A percentile compares a stretch with the other conserved stretches of the same genome.
Evolutionary conservation across 2,888 invertebrate genomes (phyloP).

Genomic region (Drosophila prostipennis): DNA sequence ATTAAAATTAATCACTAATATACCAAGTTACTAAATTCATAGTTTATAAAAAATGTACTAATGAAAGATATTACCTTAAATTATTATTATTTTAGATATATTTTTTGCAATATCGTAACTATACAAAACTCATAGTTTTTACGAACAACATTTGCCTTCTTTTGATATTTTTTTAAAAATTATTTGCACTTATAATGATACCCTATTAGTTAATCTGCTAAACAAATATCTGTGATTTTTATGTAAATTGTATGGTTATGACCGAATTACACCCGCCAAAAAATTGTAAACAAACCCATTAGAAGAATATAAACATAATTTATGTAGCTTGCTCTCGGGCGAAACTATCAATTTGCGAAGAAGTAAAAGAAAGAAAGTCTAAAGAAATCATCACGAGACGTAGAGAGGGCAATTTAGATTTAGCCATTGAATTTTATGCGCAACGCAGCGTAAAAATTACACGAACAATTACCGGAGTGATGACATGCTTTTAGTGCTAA

Average conservation of each 20-base stretch:
- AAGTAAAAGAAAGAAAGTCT: neutral
- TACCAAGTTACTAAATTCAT: too few species aligned
- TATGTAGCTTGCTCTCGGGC: constrained; percentile 73
- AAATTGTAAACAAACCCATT: constrained; percentile 72
- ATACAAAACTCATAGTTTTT: too few species aligned
- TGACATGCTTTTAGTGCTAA: constrained; percentile 75
- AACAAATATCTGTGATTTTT: neutral
- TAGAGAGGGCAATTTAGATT: constrained; percentile 1
- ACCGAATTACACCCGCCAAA: neutral
- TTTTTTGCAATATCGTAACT: too few species aligned
- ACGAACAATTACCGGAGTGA: constrained; percentile 66
- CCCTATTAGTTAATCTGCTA: neutral
- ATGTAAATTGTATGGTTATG: constrained; percentile 27
- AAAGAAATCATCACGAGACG: constrained; percentile 3
- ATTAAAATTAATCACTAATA: neutral
- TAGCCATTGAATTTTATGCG: constrained; percentile 71
- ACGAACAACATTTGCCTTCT: too few species aligned
- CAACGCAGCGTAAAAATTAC: constrained; percentile 60
- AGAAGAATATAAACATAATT: constrained; percentile 63
- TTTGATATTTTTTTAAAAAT: neutral
- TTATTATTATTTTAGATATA: too few species aligned
- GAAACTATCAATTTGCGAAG: constrained; percentile 26
- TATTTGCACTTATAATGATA: neutral
- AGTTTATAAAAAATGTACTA: too few species aligned
- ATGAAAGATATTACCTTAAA: too few species aligned